A percentile compares a stretch with the other conserved stretches of the same genome.
Evolutionary conservation across 2,797 vertebrate genomes (phyloP).

Genomic region (Sebastes diploproa): DNA sequence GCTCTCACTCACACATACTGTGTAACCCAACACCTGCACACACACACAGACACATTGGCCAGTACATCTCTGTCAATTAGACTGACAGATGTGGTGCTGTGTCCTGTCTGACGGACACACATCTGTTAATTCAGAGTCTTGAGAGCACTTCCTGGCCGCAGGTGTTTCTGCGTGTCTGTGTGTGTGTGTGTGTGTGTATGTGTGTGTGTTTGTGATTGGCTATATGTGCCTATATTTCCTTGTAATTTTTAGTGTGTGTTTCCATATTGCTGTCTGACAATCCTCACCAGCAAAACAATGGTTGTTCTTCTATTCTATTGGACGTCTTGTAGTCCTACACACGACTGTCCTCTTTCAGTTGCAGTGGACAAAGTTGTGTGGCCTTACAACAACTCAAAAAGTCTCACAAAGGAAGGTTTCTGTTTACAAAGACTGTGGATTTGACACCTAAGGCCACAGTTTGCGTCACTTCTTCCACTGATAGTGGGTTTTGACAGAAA

Average conservation of each 20-base stretch:
- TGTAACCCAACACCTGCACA: not conserved
- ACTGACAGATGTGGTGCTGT: conserved; percentile 40
- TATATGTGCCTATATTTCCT: not conserved
- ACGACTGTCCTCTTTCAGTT: not conserved
- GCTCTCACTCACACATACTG: not conserved
- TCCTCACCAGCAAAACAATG: too few species aligned
- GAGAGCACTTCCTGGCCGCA: conserved; percentile 11
- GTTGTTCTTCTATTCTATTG: too few species aligned
- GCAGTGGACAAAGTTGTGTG: not conserved
- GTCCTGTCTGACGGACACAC: conserved; percentile 34
- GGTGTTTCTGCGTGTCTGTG: conserved; percentile 18
- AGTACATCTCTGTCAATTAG: conserved; percentile 55
- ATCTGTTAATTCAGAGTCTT: conserved; percentile 29
- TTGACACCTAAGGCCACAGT: too few species aligned
- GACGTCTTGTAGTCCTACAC: too few species aligned
- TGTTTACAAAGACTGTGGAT: too few species aligned
- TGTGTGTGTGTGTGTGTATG: not conserved
- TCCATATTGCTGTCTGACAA: not conserved
- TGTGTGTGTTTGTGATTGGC: not conserved
- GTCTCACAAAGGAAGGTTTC: too few species aligned
- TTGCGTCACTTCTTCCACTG: not conserved
- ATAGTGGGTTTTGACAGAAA: not conserved
- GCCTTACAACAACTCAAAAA: too few species aligned
- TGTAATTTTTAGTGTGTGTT: not conserved
- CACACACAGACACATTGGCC: not conserved